Evolutionary conservation across 2,797 vertebrate genomes (phyloP).

Genomic region (Meriones psammophilus): DNA sequence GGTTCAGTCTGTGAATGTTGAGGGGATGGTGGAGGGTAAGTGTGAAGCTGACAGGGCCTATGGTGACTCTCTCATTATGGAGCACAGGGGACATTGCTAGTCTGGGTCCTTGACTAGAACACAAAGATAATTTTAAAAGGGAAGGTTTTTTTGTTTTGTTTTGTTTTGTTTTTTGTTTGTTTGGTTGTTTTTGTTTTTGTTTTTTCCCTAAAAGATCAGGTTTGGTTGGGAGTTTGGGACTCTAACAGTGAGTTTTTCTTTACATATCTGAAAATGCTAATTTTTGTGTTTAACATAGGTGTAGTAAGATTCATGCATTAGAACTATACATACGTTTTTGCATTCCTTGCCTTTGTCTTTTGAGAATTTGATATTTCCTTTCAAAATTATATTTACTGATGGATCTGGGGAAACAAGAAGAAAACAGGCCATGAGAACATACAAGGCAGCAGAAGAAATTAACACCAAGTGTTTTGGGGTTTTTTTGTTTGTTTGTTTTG

Average conservation of each 20-base stretch:
- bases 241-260: not conserved
- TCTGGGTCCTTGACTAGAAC: not conserved
- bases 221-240: not conserved
- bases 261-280: constrained; percentile 19
- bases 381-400: constrained; percentile 77
- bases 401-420: constrained; percentile 73
- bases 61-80: not conserved
- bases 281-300: constrained; percentile 71
- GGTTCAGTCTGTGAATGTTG: not conserved
- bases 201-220: not conserved
- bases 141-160: not conserved
- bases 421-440: constrained; percentile 68
- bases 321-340: constrained; percentile 79
- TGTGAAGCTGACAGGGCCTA: not conserved
- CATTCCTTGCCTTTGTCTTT: constrained; percentile 75
- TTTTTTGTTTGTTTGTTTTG: no score
- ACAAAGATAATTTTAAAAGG: not conserved
- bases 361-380: constrained; percentile 82
- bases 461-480: not conserved
- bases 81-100: not conserved
- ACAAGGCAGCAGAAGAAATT: not conserved
- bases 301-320: constrained; percentile 78
- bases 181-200: no score
- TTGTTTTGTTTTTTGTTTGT: no score
- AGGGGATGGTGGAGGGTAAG: rapidly evolving